These are phyloP conservation scores for Temnothorax rugatulus DNA, from an alignment of 2,888 invertebrate species.

Conservation along the genomic window DNA sequence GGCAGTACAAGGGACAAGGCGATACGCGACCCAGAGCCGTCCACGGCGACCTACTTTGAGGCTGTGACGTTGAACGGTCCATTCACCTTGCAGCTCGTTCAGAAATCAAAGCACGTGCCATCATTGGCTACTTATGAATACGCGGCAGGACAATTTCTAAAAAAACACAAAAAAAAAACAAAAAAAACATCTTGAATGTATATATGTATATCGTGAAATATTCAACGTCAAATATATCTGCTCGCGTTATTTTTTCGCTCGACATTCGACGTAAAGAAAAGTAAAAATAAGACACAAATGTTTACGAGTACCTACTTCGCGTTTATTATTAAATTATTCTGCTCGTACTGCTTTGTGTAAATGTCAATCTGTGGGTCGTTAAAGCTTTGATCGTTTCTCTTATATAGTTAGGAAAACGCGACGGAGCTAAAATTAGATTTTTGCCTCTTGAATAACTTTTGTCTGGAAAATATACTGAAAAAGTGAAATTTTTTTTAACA, in stretches of 20 bases:
- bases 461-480: neutral
- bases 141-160: neutral
- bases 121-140: slow-evolving; percentile 36
- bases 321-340: slow-evolving; percentile 18
- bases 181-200: neutral
- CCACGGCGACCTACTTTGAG: slow-evolving; percentile 65
- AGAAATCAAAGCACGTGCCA: slow-evolving; percentile 60
- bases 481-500: neutral
- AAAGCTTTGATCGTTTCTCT: slow-evolving; percentile 39
- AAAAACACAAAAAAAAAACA: neutral
- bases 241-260: neutral
- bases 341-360: slow-evolving; percentile 15
- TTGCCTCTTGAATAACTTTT: slow-evolving; percentile 14
- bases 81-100: slow-evolving; percentile 72
- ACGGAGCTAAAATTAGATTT: slow-evolving; percentile 29
- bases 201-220: neutral
- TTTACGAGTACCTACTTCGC: neutral
- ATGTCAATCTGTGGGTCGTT: slow-evolving; percentile 57
- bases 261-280: neutral
- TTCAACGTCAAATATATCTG: neutral
- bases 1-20: slow-evolving; percentile 51
- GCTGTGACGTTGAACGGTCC: slow-evolving; percentile 71
- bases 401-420: slow-evolving; percentile 8
- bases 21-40: slow-evolving; percentile 60
- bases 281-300: slow-evolving; percentile 23